Conservation (phyloP, 2,113 vertebrate genomes). For the Zosterops hypoxanthus region DNA sequence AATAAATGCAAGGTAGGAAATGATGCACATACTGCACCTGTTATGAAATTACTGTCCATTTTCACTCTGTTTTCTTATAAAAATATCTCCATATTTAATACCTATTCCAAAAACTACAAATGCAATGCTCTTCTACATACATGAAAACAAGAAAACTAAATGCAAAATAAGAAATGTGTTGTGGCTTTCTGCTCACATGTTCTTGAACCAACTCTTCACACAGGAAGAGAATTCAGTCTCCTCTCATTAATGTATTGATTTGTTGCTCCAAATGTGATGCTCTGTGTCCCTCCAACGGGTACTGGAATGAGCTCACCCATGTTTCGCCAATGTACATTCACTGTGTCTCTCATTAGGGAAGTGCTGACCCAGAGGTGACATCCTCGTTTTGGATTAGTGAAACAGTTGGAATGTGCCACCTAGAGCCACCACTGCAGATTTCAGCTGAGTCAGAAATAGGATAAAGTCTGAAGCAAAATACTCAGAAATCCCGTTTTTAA, state of each 20-base stretch:
- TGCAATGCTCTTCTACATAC: neutral
- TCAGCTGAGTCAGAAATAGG: neutral
- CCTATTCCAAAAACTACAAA: neutral
- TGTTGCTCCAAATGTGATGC: neutral
- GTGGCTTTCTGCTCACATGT: neutral
- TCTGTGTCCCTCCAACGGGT: neutral
- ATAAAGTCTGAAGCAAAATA: neutral
- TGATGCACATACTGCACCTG: neutral
- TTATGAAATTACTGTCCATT: neutral
- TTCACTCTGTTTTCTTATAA: neutral
- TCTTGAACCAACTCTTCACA: neutral
- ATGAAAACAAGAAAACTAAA: neutral
- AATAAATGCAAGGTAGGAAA: neutral
- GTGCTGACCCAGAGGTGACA: neutral
- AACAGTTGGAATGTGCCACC: neutral
- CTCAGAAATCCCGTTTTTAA: neutral
- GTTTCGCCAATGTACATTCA: neutral
- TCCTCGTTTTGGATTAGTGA: neutral
- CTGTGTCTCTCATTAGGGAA: neutral
- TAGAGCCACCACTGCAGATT: neutral
- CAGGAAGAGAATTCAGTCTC: neutral
- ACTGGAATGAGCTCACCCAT: neutral
- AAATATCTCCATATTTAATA: neutral
- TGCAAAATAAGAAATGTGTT: neutral
- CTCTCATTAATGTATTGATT: neutral